These are phyloP conservation scores for Eurois occulta DNA, from an alignment of 2,888 invertebrate species.

Conservation along the genomic window DNA sequence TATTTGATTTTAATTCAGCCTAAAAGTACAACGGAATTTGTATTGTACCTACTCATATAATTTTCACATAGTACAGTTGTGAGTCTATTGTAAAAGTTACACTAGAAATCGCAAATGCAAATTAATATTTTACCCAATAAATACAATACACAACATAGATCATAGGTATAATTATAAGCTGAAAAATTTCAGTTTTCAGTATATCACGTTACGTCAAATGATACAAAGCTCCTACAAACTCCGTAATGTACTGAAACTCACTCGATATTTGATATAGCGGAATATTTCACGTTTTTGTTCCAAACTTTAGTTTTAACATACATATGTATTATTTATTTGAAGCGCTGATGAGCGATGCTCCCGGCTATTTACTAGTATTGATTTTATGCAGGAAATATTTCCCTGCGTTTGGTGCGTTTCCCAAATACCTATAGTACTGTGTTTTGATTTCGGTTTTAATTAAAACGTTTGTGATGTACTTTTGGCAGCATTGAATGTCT, in stretches of 20 bases:
- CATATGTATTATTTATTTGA: slow-evolving; percentile 41
- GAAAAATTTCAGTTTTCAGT: slow-evolving; percentile 33
- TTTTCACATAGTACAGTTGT: background rate
- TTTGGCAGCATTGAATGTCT: background rate
- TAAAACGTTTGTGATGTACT: background rate
- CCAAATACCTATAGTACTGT: slow-evolving; percentile 1
- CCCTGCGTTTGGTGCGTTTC: slow-evolving; percentile 14
- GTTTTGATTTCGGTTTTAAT: slow-evolving; percentile 34
- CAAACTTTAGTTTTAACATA: slow-evolving; percentile 40
- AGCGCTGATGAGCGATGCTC: slow-evolving; percentile 40
- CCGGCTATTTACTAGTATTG: slow-evolving; percentile 40
- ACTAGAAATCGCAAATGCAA: slow-evolving; percentile 8
- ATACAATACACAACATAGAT: background rate
- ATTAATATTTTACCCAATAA: slow-evolving; percentile 30
- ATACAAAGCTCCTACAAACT: slow-evolving; percentile 24
- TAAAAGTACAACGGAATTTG: background rate
- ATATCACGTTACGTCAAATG: slow-evolving; percentile 36
- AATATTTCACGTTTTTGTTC: slow-evolving; percentile 47
- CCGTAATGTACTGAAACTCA: slow-evolving; percentile 21
- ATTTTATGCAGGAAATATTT: slow-evolving; percentile 34
- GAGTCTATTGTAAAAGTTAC: background rate
- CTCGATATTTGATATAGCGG: slow-evolving; percentile 43
- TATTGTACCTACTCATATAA: background rate
- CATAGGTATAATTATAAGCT: slow-evolving; percentile 28
- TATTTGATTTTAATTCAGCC: background rate